Percentiles rank a stretch among this genome's conserved stretches.
phyloP scores from a whole-genome alignment of 1,140 invertebrate species.

The Ericerus pela region DNA sequence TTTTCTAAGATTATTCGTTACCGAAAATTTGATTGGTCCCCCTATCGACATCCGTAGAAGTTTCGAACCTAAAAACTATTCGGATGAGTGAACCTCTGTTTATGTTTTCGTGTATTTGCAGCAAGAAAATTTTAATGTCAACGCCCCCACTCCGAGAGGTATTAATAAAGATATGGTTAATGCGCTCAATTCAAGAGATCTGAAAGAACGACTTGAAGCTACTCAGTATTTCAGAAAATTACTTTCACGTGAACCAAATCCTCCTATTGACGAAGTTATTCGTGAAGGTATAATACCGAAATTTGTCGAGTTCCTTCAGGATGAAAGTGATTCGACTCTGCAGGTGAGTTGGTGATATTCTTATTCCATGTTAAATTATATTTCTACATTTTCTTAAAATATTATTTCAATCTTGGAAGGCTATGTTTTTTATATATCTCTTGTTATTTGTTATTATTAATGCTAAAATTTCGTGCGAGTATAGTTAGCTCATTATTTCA shows the following conservation, averaged over 20 bases:
- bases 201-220: conserved; percentile 67
- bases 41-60: too few species aligned
- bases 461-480: too few species aligned
- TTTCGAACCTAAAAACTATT: too few species aligned
- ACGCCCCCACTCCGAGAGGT: background rate
- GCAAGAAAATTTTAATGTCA: too few species aligned
- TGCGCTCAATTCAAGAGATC: conserved; percentile 64
- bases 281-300: conserved; percentile 85
- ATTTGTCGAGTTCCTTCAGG: conserved; percentile 87
- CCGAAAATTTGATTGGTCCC: too few species aligned
- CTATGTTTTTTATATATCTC: too few species aligned
- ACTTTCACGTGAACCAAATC: conserved; percentile 88
- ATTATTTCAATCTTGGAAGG: too few species aligned
- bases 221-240: conserved; percentile 92
- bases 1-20: too few species aligned
- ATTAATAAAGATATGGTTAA: conserved; percentile 65
- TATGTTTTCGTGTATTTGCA: too few species aligned
- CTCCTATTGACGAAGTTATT: conserved; percentile 97
- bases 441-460: too few species aligned
- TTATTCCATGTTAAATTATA: conserved; percentile 8
- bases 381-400: background rate
- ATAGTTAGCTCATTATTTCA: too few species aligned
- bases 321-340: conserved; percentile 64
- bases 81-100: too few species aligned
- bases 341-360: conserved; percentile 42